Base-by-base conservation (phyloP, 2,888 invertebrate species). In the Troilus luridus region DNA sequence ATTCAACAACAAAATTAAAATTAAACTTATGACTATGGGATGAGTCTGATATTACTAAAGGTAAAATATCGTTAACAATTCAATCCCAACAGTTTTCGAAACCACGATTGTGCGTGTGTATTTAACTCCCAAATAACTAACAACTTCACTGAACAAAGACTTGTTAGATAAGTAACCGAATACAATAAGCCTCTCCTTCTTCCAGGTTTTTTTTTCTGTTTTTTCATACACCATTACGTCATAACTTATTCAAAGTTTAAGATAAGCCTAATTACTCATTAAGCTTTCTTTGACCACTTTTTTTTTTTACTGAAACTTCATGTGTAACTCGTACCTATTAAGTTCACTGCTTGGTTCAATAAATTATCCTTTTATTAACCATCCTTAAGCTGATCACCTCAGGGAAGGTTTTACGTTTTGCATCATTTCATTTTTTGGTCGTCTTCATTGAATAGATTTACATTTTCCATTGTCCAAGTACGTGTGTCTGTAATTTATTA, bases 231-330 rank as follows among this genome's bases (percentile, higher is more conserved):
- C 41, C 41, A 41, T 41, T 41, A 77, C 72, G 41, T 41, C 72
- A 77, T 77, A 41, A 77, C 41, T 77, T 41, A 77, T 77, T 77
- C 72, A 77, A 77, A 77, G 24, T 27, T 77, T 77, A 41, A 41
- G 72, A 77, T 77, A 77, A 27, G 12, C 41, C 17, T 41, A 41
- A 77, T 77, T 77, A 77, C 72, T 19, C 8, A 11, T 41, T 41
- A 77, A 77, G 5, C 41, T 41, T 9, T 41, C 72, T 77, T 77
- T 77, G 72, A 17, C 72, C 72, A 41, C 6, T 41, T 24, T 64
- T 64, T 67, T 67, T 77, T n/a, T n/a, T n/a, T n/a, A n/a, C n/a
- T n/a, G n/a, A n/a, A 41, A 41, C 41, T 41, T 41, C 41, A 41
- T 41, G 41, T 41, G 41, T 41, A 1, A 41, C 41, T 41, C 1